Evolutionary conservation across 2,888 invertebrate species (phyloP).

Genomic region (Phragmatobia fuliginosa): DNA sequence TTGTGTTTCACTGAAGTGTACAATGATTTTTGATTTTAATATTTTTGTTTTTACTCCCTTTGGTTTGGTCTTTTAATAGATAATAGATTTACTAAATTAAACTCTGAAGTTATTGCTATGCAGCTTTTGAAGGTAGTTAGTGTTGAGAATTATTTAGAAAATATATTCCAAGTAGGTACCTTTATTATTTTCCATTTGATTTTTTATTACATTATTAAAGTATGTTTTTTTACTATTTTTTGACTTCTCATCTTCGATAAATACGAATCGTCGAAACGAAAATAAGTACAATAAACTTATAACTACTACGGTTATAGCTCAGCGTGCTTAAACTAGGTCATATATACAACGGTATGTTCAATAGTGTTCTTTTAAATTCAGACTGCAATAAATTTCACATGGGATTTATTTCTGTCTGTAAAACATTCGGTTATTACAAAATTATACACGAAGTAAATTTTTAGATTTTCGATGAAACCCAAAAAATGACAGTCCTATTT

Average conservation of each 20-base stretch:
- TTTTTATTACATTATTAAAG: no score
- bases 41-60: conserved; percentile 2
- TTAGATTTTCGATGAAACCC: background rate
- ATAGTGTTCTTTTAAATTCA: conserved; percentile 24
- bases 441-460: background rate
- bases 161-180: no score
- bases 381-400: conserved; percentile 19
- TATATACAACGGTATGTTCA: conserved; percentile 23
- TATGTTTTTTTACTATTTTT: no score
- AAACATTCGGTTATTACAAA: background rate
- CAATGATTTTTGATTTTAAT: conserved; percentile 35
- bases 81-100: no score
- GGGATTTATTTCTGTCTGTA: background rate
- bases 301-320: conserved; percentile 20
- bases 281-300: background rate
- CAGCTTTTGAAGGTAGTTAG: no score
- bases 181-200: no score
- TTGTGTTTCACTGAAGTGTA: conserved; percentile 33
- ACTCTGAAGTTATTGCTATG: no score
- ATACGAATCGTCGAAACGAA: background rate
- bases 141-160: no score
- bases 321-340: conserved; percentile 34
- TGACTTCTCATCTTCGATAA: no score
- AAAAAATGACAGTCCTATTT: background rate
- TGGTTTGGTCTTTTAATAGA: background rate